These are phyloP conservation scores for Probaryconus sp. DNA, from an alignment of 1,140 invertebrate genomes.

Conservation along the genomic window DNA sequence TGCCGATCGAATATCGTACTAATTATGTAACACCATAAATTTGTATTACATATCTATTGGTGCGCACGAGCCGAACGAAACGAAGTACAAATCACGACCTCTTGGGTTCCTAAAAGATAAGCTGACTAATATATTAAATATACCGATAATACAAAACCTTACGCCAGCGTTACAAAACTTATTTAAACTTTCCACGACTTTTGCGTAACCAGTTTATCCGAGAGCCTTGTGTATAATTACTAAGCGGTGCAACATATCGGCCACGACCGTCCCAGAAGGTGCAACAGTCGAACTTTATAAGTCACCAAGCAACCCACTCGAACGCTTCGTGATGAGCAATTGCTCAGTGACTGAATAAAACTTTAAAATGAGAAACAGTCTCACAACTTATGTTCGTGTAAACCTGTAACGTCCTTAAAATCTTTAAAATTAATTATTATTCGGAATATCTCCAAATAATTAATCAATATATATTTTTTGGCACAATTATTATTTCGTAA, in stretches of 20 bases:
- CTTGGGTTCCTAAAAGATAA: conserved; percentile 32
- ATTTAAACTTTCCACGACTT: conserved; percentile 38
- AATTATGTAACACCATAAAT: conserved; percentile 40
- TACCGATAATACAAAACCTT: conserved; percentile 21
- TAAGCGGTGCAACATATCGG: conserved; percentile 8
- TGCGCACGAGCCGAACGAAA: conserved; percentile 11
- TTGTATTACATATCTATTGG: conserved; percentile 37
- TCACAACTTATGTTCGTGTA: conserved; percentile 4
- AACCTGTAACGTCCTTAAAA: conserved; percentile 16
- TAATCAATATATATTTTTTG: no score
- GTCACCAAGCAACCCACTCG: conserved; percentile 14
- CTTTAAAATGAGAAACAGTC: no score
- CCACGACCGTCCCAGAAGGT: conserved; percentile 35
- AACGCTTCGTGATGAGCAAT: conserved; percentile 48
- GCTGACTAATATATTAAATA: conserved; percentile 32
- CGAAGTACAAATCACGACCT: conserved; percentile 23
- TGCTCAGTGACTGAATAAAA: conserved; percentile 17
- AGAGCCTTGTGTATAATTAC: conserved; percentile 47
- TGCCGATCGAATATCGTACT: conserved; percentile 22
- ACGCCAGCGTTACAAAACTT: conserved; percentile 20
- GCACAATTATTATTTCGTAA: no score
- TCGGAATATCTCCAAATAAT: no score
- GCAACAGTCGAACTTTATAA: conserved; percentile 39
- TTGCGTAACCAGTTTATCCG: conserved; percentile 43
- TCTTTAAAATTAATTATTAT: no score